Evolutionary conservation across 2,113 vertebrate species (phyloP).

Genomic region (Lontra canadensis): DNA sequence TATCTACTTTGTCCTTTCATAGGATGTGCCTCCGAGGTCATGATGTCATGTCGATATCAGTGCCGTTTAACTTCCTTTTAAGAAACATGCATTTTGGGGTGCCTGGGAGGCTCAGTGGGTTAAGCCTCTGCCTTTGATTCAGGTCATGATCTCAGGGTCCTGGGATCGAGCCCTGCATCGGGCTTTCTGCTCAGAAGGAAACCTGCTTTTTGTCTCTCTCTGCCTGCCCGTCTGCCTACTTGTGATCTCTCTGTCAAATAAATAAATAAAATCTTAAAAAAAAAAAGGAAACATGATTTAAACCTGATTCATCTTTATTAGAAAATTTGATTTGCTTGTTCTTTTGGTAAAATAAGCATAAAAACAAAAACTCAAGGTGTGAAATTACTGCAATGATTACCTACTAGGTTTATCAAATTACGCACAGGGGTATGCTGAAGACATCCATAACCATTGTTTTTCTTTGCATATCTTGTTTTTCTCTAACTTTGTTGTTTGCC

Average conservation of each 20-base stretch:
- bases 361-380: background rate
- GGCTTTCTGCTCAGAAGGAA: no score
- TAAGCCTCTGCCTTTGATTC: no score
- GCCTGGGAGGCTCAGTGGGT: no score
- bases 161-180: rapidly evolving
- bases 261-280: no score
- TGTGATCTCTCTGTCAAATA: no score
- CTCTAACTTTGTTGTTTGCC: background rate
- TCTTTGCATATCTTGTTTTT: background rate
- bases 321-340: constrained; percentile 72
- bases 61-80: background rate
- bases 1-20: background rate
- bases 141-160: no score
- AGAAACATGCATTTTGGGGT: background rate
- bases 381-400: background rate
- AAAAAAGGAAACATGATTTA: background rate
- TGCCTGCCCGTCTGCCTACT: no score
- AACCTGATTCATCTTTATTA: background rate
- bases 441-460: background rate
- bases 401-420: background rate
- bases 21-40: background rate
- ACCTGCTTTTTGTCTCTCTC: no score
- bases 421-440: background rate
- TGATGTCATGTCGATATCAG: background rate
- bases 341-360: background rate